phyloP scores from a whole-genome alignment of 2,113 vertebrate species.

The Gallinago jamesoni region DNA sequence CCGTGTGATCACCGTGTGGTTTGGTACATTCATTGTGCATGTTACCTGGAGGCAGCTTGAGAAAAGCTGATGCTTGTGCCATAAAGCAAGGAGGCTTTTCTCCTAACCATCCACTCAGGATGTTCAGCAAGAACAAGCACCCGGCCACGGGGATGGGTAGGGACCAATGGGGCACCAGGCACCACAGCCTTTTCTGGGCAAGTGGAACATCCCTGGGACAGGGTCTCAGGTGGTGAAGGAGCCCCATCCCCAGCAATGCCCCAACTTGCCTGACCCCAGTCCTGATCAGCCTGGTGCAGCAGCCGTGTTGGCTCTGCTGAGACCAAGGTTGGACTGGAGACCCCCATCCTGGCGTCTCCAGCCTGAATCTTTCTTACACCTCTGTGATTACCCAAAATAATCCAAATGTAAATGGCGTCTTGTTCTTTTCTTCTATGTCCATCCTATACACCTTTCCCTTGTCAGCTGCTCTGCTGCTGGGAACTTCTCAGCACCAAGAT shows the following conservation, averaged over 20 bases:
- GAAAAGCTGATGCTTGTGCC: not conserved
- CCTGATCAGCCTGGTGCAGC: not conserved
- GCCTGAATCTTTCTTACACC: not conserved
- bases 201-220: not conserved
- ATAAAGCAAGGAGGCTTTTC: not conserved
- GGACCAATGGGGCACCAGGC: not conserved
- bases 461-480: not conserved
- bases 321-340: accelerated
- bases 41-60: not conserved
- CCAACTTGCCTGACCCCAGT: accelerated
- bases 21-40: accelerated
- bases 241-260: not conserved
- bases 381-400: not conserved
- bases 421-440: not conserved
- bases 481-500: not conserved
- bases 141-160: not conserved
- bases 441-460: not conserved
- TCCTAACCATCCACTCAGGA: not conserved
- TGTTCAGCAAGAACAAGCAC: not conserved
- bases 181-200: accelerated
- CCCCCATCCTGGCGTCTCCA: not conserved
- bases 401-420: not conserved
- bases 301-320: not conserved
- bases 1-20: accelerated
- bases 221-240: not conserved